Conservation (phyloP, 2,113 vertebrate genomes). For the Malaclemys terrapin region DNA sequence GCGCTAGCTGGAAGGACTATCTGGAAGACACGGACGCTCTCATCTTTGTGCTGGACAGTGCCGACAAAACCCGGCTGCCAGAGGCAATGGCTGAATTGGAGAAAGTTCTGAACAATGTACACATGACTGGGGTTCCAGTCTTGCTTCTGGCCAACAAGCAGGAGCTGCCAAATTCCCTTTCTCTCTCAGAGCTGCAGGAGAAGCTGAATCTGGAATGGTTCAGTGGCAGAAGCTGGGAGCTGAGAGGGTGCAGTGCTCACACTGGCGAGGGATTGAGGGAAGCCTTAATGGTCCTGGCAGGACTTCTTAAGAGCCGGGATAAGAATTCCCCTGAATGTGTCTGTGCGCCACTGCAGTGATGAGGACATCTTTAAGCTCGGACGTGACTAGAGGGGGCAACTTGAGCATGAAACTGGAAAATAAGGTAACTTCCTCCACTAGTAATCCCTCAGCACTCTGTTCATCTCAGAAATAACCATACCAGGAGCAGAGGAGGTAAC, state of each 20-base stretch:
- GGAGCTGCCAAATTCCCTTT: slow-evolving; percentile 80
- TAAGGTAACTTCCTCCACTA: background rate
- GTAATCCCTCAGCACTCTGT: background rate
- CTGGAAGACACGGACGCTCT: slow-evolving; percentile 82
- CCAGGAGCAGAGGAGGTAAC: background rate
- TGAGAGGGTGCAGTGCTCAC: slow-evolving; percentile 85
- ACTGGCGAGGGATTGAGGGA: slow-evolving; percentile 83
- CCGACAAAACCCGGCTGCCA: slow-evolving; percentile 74
- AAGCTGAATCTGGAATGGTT: slow-evolving; percentile 68
- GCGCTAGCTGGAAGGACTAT: slow-evolving; percentile 86
- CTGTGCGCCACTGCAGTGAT: background rate
- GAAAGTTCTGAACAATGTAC: slow-evolving; percentile 78
- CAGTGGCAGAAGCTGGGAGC: slow-evolving; percentile 77
- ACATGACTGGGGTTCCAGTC: slow-evolving; percentile 80
- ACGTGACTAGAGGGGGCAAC: background rate
- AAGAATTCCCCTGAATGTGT: background rate
- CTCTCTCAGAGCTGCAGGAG: slow-evolving; percentile 76
- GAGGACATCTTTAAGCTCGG: background rate
- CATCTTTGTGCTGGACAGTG: slow-evolving; percentile 89
- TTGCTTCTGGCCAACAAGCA: slow-evolving; percentile 94
- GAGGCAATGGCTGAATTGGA: slow-evolving; percentile 81
- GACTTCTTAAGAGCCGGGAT: slow-evolving; percentile 74
- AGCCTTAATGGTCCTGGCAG: slow-evolving; percentile 79
- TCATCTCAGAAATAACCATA: accelerated
- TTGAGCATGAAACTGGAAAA: background rate